Conservation (phyloP, 1,140 invertebrate genomes). For the Bombus picipes region DNA sequence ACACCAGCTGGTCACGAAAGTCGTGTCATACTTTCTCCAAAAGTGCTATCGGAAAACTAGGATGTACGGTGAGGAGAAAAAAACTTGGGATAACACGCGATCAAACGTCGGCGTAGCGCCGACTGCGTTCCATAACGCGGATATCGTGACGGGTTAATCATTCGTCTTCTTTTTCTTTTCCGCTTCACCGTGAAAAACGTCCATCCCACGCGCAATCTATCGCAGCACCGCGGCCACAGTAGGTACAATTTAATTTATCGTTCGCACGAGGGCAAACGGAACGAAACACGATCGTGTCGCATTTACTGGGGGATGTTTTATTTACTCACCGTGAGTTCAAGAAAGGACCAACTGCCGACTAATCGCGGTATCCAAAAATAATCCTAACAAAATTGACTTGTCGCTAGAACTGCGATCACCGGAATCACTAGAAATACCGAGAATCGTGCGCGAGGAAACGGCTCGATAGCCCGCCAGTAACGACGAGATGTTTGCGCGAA, state of each 20-base stretch:
- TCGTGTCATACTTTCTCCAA: conserved; percentile 36
- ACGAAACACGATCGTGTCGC: neutral
- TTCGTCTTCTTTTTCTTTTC: neutral
- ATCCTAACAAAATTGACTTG: conserved; percentile 55
- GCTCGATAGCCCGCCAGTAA: conserved; percentile 13
- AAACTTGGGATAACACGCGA: conserved; percentile 10
- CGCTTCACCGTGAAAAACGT: neutral
- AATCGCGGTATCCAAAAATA: conserved; percentile 63
- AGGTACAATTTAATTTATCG: neutral
- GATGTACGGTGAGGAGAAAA: conserved; percentile 6
- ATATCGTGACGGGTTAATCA: conserved; percentile 1
- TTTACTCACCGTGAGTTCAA: conserved; percentile 71
- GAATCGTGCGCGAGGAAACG: neutral
- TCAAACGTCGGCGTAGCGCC: neutral
- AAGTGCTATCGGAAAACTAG: conserved; percentile 27
- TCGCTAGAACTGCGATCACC: conserved; percentile 39
- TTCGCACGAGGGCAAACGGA: neutral
- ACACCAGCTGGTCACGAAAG: conserved; percentile 9
- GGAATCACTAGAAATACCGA: conserved; percentile 27
- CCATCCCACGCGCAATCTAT: conserved; percentile 11
- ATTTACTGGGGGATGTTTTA: neutral
- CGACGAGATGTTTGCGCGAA: conserved; percentile 39
- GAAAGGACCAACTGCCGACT: conserved; percentile 45
- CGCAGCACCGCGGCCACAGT: neutral
- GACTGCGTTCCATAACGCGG: neutral